Conservation (phyloP, 2,888 invertebrate species). For the Xiphydria camelus region DNA sequence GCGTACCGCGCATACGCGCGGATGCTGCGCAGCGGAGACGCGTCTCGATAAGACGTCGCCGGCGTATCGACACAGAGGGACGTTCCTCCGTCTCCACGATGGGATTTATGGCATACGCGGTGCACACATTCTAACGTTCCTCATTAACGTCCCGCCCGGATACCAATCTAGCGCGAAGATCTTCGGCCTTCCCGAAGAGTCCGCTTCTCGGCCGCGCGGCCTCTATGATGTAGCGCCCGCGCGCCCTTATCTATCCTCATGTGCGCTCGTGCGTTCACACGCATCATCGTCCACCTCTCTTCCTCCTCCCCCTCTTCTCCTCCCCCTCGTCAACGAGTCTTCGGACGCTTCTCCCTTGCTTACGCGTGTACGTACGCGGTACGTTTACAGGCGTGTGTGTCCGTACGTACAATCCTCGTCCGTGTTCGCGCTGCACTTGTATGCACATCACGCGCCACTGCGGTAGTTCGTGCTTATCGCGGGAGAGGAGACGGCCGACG, state of each 20-base stretch:
- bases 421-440: conserved; percentile 18
- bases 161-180: conserved; percentile 28
- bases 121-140: no score
- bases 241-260: conserved; percentile 36
- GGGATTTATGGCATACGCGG: no score
- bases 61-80: no score
- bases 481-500: conserved; percentile 5
- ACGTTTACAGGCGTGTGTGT: conserved; percentile 2
- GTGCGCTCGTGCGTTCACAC: conserved; percentile 22
- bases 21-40: no score
- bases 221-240: conserved; percentile 35
- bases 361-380: conserved; percentile 6
- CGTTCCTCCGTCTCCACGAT: no score
- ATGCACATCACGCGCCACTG: conserved; percentile 38
- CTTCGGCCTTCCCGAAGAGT: conserved; percentile 15
- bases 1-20: no score
- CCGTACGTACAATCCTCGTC: background rate
- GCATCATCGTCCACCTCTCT: no score
- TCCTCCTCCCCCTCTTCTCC: no score
- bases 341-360: no score
- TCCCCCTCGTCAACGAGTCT: no score
- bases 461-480: conserved; percentile 22
- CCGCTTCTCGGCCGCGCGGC: conserved; percentile 11
- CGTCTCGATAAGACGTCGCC: no score
- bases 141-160: conserved; percentile 13